A percentile compares a stretch with the other conserved stretches of the same genome.
phyloP scores from a whole-genome alignment of 53 echinoderm and acorn worm species.

The Temnopleurus reevesii region DNA sequence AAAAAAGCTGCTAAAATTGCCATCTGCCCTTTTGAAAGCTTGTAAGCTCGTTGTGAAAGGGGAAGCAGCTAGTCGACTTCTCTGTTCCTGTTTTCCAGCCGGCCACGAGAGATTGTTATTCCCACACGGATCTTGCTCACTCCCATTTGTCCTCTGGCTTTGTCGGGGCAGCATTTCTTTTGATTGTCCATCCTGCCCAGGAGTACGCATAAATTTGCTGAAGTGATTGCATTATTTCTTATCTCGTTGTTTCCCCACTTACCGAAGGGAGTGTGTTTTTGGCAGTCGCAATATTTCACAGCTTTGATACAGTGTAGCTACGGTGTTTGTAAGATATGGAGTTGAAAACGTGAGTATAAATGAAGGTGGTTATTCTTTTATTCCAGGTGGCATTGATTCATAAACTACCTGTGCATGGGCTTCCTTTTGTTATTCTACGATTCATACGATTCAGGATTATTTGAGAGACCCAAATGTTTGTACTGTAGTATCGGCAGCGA shows the following conservation, averaged over 20 bases:
- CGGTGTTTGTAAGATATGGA: not conserved
- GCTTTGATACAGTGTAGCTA: not conserved
- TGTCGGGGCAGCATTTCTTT: not conserved
- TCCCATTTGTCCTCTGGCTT: not conserved
- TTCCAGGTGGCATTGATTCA: not conserved
- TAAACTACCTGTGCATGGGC: not conserved
- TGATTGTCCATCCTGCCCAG: not conserved
- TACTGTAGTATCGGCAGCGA: too few relatives aligned
- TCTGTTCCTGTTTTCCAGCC: slow-evolving; percentile 45
- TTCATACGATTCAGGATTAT: not conserved
- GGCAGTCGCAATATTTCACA: not conserved
- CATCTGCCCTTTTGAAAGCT: slow-evolving; percentile 40
- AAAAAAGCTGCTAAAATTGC: slow-evolving; percentile 41
- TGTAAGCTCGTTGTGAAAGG: not conserved
- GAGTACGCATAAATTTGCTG: not conserved
- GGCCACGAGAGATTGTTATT: slow-evolving; percentile 3
- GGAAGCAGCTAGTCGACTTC: slow-evolving; percentile 35
- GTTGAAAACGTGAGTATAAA: slow-evolving; percentile 39
- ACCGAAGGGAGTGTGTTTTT: slow-evolving; percentile 8
- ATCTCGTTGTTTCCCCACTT: slow-evolving; percentile 5
- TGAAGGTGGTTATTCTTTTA: not conserved
- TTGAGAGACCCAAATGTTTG: not conserved
- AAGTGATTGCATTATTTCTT: slow-evolving; percentile 25
- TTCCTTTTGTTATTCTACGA: not conserved
- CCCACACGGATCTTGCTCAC: not conserved